phyloP scores from a whole-genome alignment of 2,113 vertebrate species.

The Lethenteron reissneri region DNA sequence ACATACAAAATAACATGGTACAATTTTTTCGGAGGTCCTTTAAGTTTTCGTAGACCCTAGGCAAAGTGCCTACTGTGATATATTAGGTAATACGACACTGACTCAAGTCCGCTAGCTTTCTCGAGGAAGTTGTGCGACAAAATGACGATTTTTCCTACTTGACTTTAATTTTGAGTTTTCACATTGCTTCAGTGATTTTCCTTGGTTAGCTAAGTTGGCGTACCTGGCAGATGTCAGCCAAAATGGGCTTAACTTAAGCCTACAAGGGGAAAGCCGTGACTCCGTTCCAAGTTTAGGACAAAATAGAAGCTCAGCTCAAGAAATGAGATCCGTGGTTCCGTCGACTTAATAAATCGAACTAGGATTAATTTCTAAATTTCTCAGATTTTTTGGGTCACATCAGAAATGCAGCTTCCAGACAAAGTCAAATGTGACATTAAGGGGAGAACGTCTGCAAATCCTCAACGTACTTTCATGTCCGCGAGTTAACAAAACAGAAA shows the following conservation, averaged over 20 bases:
- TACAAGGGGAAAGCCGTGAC: not conserved
- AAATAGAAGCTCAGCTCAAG: not conserved
- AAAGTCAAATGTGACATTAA: not conserved
- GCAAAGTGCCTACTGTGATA: no score
- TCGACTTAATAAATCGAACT: not conserved
- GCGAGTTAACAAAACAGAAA: not conserved
- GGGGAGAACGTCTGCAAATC: not conserved
- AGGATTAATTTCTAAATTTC: not conserved
- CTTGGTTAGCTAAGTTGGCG: not conserved
- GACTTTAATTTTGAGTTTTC: conserved; percentile 1
- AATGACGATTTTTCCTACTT: not conserved
- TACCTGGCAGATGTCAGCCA: not conserved
- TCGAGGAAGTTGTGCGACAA: conserved; percentile 7
- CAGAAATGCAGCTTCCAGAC: not conserved
- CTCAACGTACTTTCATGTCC: not conserved
- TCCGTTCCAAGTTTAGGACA: not conserved
- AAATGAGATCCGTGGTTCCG: not conserved
- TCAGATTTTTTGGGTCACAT: conserved; percentile 1
- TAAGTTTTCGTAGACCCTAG: no score
- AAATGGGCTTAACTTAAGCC: not conserved
- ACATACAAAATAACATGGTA: no score
- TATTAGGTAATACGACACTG: no score
- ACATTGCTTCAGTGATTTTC: conserved; percentile 3
- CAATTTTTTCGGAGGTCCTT: no score
- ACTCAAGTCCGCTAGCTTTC: conserved; percentile 7